Base-by-base conservation (phyloP, 2,888 invertebrate genomes). In the Ctenicera cuprea region DNA sequence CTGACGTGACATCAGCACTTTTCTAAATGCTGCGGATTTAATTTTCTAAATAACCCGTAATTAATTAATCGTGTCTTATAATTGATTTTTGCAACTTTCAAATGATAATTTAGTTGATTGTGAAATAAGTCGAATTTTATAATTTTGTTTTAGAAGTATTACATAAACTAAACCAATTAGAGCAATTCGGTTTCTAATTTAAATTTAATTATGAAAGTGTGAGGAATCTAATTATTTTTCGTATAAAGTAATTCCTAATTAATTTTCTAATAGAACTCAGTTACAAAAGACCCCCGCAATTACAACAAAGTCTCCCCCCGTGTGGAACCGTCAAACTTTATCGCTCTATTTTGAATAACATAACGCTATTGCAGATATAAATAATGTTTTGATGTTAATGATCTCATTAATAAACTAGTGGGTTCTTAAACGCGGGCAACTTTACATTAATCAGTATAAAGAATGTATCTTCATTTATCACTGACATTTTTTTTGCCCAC, bases 401-500 rank as follows among this genome's bases (percentile, higher is more conserved):
- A 67, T 72, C 72, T 72, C 72, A 67, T 72, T 72, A 72, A 72
- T 72, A 61, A 41, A 59, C 38, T 54, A 62, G 48, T 66, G 61
- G 63, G 52, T 68, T 68, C 62, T 73, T 73, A 67, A 63, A 68
- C 61, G 61, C 67, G 59, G 61, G 59, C 61, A 64, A 57, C 57
- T 61, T 70, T 71, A 71, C 71, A 66, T 73, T 73, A 67, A 73
- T 67, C 67, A 67, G 57, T 67, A 54, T 30, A 62, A 73, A 63
- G 73, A 68, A 68, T 63, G 73, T 67, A 50, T 73, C 73, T 63
- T 38, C 73, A 73, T 73, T 67, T 73, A 73, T 73, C 73, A 67
- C 67, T 68, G 68, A 63, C 73, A 68, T 68, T 72, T 72, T 33
- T 72, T 70, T 63, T 64, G 38, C 61, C 65, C 48, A 68, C 73